phyloP scores from a whole-genome alignment of 1,140 invertebrate genomes.

The Leptopilina clavipes region DNA sequence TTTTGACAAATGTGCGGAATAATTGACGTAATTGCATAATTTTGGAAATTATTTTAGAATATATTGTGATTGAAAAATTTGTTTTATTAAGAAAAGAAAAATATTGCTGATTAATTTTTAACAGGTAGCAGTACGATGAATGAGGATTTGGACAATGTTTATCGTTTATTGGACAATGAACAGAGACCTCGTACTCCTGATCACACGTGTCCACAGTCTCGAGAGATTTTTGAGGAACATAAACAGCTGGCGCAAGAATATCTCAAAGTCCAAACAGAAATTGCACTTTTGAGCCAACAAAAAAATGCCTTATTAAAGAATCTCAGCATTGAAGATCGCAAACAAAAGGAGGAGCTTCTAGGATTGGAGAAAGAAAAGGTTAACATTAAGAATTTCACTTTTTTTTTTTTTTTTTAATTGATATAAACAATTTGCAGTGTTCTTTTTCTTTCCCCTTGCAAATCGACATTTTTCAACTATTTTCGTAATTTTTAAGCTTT shows the following conservation, averaged over 20 bases:
- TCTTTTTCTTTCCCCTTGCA: no score
- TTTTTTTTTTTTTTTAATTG: constrained; percentile 12
- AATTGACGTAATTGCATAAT: no score
- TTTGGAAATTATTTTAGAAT: no score
- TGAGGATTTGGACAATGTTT: constrained; percentile 81
- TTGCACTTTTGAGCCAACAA: constrained; percentile 81
- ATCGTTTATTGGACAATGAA: constrained; percentile 85
- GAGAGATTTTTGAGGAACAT: constrained; percentile 89
- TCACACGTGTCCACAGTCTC: constrained; percentile 83
- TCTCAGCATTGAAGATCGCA: constrained; percentile 78
- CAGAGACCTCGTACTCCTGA: constrained; percentile 88
- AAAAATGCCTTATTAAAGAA: constrained; percentile 81
- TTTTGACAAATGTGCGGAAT: no score
- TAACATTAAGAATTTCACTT: constrained; percentile 36
- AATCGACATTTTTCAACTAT: no score
- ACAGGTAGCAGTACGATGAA: constrained; percentile 63
- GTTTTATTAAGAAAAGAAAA: constrained; percentile 2
- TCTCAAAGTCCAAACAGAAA: constrained; percentile 85
- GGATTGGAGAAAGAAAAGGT: constrained; percentile 85
- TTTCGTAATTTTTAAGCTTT: no score
- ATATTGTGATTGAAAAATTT: no score
- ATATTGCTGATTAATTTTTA: neutral
- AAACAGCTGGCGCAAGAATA: constrained; percentile 86
- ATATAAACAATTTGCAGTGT: neutral
- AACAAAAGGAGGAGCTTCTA: constrained; percentile 77